These are phyloP conservation scores for Drosophila asahinai DNA, from an alignment of 1,140 invertebrate species.

Conservation along the genomic window DNA sequence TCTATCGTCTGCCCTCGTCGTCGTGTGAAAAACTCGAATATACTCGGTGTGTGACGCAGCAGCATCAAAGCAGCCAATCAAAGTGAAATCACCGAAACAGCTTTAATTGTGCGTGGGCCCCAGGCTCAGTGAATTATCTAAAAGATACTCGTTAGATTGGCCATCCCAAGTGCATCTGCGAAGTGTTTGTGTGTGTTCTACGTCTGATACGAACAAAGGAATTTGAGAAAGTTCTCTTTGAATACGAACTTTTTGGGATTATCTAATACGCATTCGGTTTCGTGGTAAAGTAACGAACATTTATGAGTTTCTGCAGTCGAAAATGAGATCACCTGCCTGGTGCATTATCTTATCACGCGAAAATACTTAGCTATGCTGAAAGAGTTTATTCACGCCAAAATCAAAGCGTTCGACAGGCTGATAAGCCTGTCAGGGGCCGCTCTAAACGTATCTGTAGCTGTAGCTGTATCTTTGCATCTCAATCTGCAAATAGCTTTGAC, in stretches of 20 bases:
- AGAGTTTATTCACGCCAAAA: constrained; percentile 38
- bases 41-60: constrained; percentile 29
- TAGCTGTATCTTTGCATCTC: constrained; percentile 26
- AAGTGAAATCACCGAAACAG: constrained; percentile 26
- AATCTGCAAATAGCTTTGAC: constrained; percentile 52
- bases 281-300: constrained; percentile 27
- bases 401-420: constrained; percentile 30
- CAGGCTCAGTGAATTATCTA: constrained; percentile 40
- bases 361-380: constrained; percentile 28
- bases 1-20: constrained; percentile 9
- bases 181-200: constrained; percentile 17
- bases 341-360: constrained; percentile 49
- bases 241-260: constrained; percentile 37
- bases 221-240: constrained; percentile 36
- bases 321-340: constrained; percentile 61
- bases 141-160: constrained; percentile 48
- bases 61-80: constrained; percentile 28
- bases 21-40: constrained; percentile 28
- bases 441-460: not conserved
- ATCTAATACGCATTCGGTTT: constrained; percentile 48
- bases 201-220: constrained; percentile 47
- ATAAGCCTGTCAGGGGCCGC: constrained; percentile 19
- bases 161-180: constrained; percentile 49
- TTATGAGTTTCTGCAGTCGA: constrained; percentile 63
- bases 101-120: constrained; percentile 59